A percentile compares a stretch with the other conserved stretches of the same genome.
Evolutionary conservation across 2,888 invertebrate genomes (phyloP).

Genomic region (Drosophila rellima): DNA sequence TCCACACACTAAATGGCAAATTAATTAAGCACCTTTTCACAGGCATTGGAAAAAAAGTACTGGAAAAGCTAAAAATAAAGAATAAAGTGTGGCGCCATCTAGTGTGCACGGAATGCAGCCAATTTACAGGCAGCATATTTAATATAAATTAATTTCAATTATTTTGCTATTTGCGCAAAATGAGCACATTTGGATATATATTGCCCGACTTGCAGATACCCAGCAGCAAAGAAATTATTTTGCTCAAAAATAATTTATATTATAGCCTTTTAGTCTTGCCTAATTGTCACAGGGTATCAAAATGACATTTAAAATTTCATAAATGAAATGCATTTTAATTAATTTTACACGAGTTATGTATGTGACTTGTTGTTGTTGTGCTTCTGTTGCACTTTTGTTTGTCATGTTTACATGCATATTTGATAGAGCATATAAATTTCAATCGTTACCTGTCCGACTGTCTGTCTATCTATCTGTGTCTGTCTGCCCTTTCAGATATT

Average conservation of each 20-base stretch:
- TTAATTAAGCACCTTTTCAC: conserved; percentile 62
- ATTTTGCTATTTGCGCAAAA: conserved; percentile 56
- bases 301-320: conserved; percentile 68
- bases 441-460: conserved; percentile 40
- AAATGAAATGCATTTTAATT: conserved; percentile 80
- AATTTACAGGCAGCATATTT: conserved; percentile 61
- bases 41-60: neutral
- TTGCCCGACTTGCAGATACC: conserved; percentile 1
- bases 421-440: conserved; percentile 75
- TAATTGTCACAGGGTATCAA: conserved; percentile 27
- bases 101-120: conserved; percentile 19
- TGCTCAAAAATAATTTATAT: neutral
- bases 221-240: neutral
- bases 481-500: conserved; percentile 10
- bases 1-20: conserved; percentile 74
- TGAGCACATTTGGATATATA: conserved; percentile 7
- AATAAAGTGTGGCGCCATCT: conserved; percentile 39
- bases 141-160: conserved; percentile 78
- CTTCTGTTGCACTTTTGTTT: conserved; percentile 51
- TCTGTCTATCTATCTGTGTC: neutral
- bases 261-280: neutral
- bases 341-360: conserved; percentile 65
- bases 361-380: conserved; percentile 13
- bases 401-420: conserved; percentile 78
- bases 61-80: too few relatives aligned